Percentiles rank a stretch among this genome's conserved stretches.
Evolutionary conservation across 2,888 invertebrate species (phyloP).

Genomic region (Phengaris alcon): DNA sequence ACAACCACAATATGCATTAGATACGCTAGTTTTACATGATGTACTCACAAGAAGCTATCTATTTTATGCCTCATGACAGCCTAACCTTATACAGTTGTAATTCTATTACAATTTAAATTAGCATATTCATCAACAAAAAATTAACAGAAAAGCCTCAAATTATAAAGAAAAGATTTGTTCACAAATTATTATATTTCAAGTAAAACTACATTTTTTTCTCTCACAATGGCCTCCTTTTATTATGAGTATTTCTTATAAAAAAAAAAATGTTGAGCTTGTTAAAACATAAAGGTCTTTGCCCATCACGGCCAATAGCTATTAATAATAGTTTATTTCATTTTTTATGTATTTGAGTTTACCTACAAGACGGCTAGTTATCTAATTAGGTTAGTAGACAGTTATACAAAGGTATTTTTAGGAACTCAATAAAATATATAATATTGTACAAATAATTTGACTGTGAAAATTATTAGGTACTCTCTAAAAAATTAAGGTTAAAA

Average conservation of each 20-base stretch:
- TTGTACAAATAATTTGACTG: not conserved
- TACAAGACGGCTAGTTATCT: not conserved
- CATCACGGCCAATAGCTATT: not conserved
- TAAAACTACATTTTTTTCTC: too few relatives aligned
- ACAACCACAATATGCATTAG: constrained; percentile 75
- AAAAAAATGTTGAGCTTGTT: too few relatives aligned
- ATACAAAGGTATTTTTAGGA: not conserved
- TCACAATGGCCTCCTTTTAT: too few relatives aligned
- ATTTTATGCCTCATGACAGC: constrained; percentile 36
- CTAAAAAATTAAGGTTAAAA: too few relatives aligned
- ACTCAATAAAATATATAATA: not conserved
- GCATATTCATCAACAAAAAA: not conserved
- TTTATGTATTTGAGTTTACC: not conserved
- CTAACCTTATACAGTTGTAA: constrained; percentile 1
- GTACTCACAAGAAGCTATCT: constrained; percentile 43
- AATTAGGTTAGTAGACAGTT: too few relatives aligned
- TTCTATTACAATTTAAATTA: not conserved
- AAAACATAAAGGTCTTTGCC: not conserved
- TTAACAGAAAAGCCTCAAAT: too few relatives aligned
- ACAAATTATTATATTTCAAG: too few relatives aligned
- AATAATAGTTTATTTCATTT: not conserved
- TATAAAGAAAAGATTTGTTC: too few relatives aligned
- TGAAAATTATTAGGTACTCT: not conserved
- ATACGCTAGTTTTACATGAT: constrained; percentile 44
- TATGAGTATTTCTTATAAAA: too few relatives aligned